These are phyloP conservation scores for Glyptemys insculpta DNA, from an alignment of 2,797 vertebrate species.

Conservation along the genomic window DNA sequence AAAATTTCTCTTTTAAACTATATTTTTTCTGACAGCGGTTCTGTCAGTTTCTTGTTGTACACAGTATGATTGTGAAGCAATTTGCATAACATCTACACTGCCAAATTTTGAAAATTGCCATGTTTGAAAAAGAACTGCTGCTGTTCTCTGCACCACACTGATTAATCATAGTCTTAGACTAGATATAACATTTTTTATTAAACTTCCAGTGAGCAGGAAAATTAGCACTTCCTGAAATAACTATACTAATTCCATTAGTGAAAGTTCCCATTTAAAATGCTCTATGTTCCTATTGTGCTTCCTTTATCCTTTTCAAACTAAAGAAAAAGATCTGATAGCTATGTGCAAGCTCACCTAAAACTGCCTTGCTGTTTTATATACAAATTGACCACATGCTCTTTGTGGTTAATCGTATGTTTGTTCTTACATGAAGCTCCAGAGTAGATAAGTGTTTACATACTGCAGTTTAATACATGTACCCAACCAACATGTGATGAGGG, in stretches of 20 bases:
- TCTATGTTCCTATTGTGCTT: slow-evolving; percentile 44
- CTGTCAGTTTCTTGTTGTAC: slow-evolving; percentile 65
- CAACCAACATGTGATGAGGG: background rate
- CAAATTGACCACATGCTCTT: background rate
- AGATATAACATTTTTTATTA: slow-evolving; percentile 74
- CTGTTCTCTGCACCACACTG: slow-evolving; percentile 62
- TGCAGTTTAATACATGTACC: background rate
- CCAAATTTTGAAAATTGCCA: slow-evolving; percentile 78
- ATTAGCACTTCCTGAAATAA: slow-evolving; percentile 76
- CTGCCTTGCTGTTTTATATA: background rate
- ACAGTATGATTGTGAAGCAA: slow-evolving; percentile 64
- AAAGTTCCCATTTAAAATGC: slow-evolving; percentile 70
- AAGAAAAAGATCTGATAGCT: background rate
- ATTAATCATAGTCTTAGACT: slow-evolving; percentile 78
- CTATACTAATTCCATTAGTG: slow-evolving; percentile 76
- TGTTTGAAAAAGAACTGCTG: slow-evolving; percentile 67
- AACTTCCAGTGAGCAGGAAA: slow-evolving; percentile 78
- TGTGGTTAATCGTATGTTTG: background rate
- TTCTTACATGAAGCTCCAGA: background rate
- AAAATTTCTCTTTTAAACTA: background rate
- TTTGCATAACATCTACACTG: slow-evolving; percentile 71
- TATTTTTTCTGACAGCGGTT: slow-evolving; percentile 34
- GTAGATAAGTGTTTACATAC: background rate
- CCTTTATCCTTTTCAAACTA: slow-evolving; percentile 34
- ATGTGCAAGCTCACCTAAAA: rapidly evolving